A percentile compares a stretch with the other conserved stretches of the same genome.
Conservation (phyloP, 2,888 invertebrate species). For the Meiosimyza platycephala region DNA sequence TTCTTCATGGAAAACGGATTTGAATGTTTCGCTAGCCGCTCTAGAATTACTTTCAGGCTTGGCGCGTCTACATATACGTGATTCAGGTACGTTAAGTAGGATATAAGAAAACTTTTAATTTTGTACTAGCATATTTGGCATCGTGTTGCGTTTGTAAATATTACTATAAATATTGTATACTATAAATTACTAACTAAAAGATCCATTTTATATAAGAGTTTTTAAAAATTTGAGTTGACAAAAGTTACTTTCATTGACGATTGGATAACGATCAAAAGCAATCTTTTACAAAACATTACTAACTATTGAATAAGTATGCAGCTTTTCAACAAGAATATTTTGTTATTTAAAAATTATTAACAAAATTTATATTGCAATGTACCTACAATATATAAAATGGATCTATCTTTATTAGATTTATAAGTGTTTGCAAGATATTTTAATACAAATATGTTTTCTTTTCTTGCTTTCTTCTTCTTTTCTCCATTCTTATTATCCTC, state of each 20-base stretch:
- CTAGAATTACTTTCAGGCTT: conserved; percentile 91
- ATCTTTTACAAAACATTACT: too few relatives aligned
- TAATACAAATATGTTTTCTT: conserved; percentile 30
- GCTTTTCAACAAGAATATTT: too few relatives aligned
- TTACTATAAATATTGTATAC: conserved; percentile 44
- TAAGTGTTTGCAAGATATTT: too few relatives aligned
- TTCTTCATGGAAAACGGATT: conserved; percentile 95
- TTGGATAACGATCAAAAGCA: too few relatives aligned
- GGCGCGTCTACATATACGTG: conserved; percentile 88
- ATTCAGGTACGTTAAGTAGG: conserved; percentile 77
- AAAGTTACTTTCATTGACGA: too few relatives aligned
- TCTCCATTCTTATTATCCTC: conserved; percentile 36
- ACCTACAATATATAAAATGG: too few relatives aligned
- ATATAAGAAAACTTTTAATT: neutral
- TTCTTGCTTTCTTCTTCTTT: conserved; percentile 42
- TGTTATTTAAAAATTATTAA: too few relatives aligned
- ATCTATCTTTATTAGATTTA: too few relatives aligned
- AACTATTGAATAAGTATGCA: too few relatives aligned
- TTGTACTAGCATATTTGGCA: conserved; percentile 32
- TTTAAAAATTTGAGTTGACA: too few relatives aligned
- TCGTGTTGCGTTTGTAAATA: conserved; percentile 24
- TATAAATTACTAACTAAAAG: conserved; percentile 30
- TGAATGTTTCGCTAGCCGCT: conserved; percentile 93
- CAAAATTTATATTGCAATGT: too few relatives aligned
- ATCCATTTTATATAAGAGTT: conserved; percentile 19